Evolutionary conservation across 1,140 invertebrate genomes (phyloP), one percentile per base, ranked within the genome.

Genomic region (Drosophila virilis): DNA sequence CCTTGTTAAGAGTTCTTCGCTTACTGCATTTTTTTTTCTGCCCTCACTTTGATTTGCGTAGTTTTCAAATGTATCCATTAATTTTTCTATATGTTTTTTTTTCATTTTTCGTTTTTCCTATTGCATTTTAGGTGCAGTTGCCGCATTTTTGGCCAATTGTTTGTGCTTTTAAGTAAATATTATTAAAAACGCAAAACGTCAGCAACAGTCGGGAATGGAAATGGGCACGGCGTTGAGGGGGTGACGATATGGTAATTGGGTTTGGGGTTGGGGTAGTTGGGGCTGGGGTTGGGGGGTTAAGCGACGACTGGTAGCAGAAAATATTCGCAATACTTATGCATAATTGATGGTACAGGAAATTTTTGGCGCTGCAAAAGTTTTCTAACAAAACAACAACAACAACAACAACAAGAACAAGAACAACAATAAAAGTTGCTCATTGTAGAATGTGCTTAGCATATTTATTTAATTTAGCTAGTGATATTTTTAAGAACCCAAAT

Each of bases 271-370:
- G n/a, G 37, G 6, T 58, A 46, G 28, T 9, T 15, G 48, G 22
- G 2, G 28, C 6, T 51, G 9, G 9, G 45, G 17, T 13, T 51
- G 12, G 50, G 50, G 6, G 33, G n/a, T 42, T 5, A 28, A 0
- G 22, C 38, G 38, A 42, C 6, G 61, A 51, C 46, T 60, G 74
- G 43, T 35, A 46, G 60, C 59, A 60, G 46, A 28, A 66, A 70
- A 65, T 83, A 68, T 79, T 57, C 80, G 59, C 62, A 74, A 77
- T 81, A 81, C 78, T 81, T 78, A 48, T 73, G 37, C 83, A 78
- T 86, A 86, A 86, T 86, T 88, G 84, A 86, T 86, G 82, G 84
- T 88, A 70, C 79, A 86, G 83, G 84, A 84, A 86, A 76, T 73
- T 73, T 59, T 73, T 59, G 28, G 62, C 57, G 55, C 54, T 70